Evolutionary conservation across 2,113 vertebrate species (phyloP), one percentile per base, ranked within the genome.

Genomic region (Oncorhynchus tshawytscha): DNA sequence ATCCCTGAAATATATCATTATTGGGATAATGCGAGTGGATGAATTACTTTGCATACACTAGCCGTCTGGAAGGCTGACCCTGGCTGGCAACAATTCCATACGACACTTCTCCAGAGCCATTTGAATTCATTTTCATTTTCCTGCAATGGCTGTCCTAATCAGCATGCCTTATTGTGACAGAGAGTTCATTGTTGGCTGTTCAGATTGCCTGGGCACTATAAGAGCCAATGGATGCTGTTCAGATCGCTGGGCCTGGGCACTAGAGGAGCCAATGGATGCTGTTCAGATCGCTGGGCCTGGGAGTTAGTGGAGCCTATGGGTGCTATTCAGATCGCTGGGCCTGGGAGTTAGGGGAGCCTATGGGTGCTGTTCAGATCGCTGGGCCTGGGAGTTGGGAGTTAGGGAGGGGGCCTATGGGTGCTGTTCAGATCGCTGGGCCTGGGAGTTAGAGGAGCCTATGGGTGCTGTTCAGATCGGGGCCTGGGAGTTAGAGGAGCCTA

Each of bases 61-160:
- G 86, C 79, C 68, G 81, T 84, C 87, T 80, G 70, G 82, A 87
- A 86, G 88, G 86, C 84, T 93, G 93, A 94, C 92, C 94, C 86
- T 54, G 51, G 84, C 83, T 54, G 51, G 85, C 83, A 89, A 84
- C 89, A 92, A 91, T 91, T 88, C 87, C 84, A 91, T 83, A 86
- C 86, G 83, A 91, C 86, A 90, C 77, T 78, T 90, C 82, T 76
- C 69, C 77, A 78, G 88, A 92, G 82, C 85, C 86, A 80, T 80
- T 90, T 87, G 87, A 94, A 94, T 95, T 94, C 91, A 93, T 95
- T 94, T 94, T 93, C 92, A 93, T 94, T 91, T 91, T 84, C 82
- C 51, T 54, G 51, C 82, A 85, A 16, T 85, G 87, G 86, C 88
- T 84, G 85, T 89, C 90, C 84, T 94, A 94, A 93, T 95, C 92